These are phyloP conservation scores for Chloroclysta siterata DNA, from an alignment of 2,888 invertebrate genomes.

Conservation along the genomic window DNA sequence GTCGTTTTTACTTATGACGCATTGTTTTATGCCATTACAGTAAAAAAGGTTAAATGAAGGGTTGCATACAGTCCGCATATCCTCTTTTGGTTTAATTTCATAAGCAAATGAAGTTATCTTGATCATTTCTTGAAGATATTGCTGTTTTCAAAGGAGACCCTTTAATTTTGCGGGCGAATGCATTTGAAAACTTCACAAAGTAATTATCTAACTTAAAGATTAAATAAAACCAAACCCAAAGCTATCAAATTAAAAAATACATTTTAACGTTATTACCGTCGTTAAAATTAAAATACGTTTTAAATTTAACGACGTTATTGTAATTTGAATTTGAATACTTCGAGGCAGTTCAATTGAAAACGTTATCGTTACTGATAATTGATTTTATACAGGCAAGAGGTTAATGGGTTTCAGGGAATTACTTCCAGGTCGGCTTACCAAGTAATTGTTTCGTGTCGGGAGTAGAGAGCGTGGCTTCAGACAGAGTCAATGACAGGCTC, in stretches of 20 bases:
- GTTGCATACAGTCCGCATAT: too few relatives aligned
- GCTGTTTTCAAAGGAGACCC: too few relatives aligned
- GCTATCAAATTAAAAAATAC: too few relatives aligned
- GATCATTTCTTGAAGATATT: too few relatives aligned
- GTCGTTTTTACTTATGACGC: too few relatives aligned
- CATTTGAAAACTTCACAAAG: not conserved
- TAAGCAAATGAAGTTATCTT: too few relatives aligned
- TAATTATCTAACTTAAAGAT: not conserved
- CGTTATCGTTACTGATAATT: slow-evolving; percentile 11
- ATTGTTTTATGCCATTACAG: too few relatives aligned
- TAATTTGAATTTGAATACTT: not conserved
- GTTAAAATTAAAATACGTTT: not conserved
- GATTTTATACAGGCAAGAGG: slow-evolving; percentile 8
- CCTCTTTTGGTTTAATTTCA: too few relatives aligned
- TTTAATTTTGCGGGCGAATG: too few relatives aligned
- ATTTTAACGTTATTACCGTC: too few relatives aligned
- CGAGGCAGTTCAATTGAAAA: slow-evolving; percentile 7
- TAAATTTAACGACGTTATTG: slow-evolving; percentile 6
- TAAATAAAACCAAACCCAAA: slow-evolving; percentile 1
- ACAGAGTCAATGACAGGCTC: slow-evolving; percentile 4
- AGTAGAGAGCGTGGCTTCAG: slow-evolving; percentile 15
- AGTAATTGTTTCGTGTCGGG: slow-evolving; percentile 45
- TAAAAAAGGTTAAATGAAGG: too few relatives aligned
- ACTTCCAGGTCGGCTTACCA: slow-evolving; percentile 47
- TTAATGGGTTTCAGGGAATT: slow-evolving; percentile 36